These are phyloP conservation scores for Yponomeuta sedellus DNA, from an alignment of 2,888 invertebrate species.

Conservation along the genomic window DNA sequence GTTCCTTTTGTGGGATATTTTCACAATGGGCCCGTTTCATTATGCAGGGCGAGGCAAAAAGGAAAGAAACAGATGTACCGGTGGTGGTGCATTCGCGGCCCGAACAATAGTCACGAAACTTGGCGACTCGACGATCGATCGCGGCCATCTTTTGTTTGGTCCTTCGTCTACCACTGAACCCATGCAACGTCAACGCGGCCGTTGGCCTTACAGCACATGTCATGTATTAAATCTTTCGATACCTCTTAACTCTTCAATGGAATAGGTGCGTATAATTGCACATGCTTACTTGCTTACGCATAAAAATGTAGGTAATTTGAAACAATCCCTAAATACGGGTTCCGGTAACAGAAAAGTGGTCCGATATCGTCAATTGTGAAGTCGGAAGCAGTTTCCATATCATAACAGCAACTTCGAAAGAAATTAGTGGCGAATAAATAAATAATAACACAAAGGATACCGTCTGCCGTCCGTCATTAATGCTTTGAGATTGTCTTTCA, in stretches of 20 bases:
- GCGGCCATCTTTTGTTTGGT: conserved; percentile 55
- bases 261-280: not conserved
- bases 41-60: conserved; percentile 67
- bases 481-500: not conserved
- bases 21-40: conserved; percentile 69
- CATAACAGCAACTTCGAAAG: conserved; percentile 44
- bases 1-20: conserved; percentile 69
- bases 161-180: conserved; percentile 23
- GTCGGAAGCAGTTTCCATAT: conserved; percentile 59
- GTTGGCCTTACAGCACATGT: conserved; percentile 18
- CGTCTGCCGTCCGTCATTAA: conserved; percentile 30
- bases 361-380: conserved; percentile 24
- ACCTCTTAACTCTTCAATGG: not conserved
- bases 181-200: conserved; percentile 29
- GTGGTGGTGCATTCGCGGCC: conserved; percentile 56
- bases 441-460: conserved; percentile 36
- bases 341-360: not conserved
- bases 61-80: conserved; percentile 71
- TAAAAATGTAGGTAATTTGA: not conserved
- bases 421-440: conserved; percentile 37
- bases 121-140: conserved; percentile 48
- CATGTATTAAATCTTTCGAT: not conserved
- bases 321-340: not conserved
- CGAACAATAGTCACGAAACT: conserved; percentile 69
- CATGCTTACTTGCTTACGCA: too few relatives aligned